Evolutionary conservation across 2,113 vertebrate species (phyloP).

Genomic region (Empidonax alnorum): DNA sequence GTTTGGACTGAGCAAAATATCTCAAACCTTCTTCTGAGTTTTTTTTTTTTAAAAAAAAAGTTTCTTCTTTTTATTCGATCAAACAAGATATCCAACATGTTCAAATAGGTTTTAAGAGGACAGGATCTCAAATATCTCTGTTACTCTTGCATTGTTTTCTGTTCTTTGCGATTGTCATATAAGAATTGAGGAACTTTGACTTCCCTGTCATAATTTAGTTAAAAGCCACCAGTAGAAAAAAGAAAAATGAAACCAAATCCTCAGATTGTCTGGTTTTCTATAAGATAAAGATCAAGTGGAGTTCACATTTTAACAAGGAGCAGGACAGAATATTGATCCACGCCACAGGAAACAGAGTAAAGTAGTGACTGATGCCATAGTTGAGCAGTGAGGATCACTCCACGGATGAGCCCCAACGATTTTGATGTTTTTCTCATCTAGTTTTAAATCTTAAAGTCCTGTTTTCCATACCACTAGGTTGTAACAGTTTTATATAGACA

Average conservation of each 20-base stretch:
- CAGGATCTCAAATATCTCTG: background rate
- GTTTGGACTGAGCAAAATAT: background rate
- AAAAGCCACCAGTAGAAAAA: background rate
- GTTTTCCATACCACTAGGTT: background rate
- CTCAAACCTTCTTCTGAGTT: background rate
- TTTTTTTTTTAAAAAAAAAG: background rate
- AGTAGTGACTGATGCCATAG: background rate
- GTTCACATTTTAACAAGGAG: background rate
- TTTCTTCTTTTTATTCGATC: background rate
- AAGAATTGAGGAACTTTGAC: background rate
- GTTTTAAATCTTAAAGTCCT: background rate
- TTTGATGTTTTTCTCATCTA: background rate
- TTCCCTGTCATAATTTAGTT: background rate
- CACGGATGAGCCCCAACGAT: background rate
- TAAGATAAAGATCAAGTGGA: background rate
- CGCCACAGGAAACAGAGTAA: background rate
- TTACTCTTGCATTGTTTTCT: background rate
- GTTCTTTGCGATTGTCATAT: background rate
- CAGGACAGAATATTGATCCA: background rate
- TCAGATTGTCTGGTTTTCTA: background rate
- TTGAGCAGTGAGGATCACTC: background rate
- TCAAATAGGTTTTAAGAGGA: background rate
- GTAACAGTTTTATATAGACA: background rate
- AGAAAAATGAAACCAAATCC: background rate
- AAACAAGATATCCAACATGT: background rate